phyloP scores from a whole-genome alignment of 92 coral and sea anemone species.

The Ricordea florida region DNA sequence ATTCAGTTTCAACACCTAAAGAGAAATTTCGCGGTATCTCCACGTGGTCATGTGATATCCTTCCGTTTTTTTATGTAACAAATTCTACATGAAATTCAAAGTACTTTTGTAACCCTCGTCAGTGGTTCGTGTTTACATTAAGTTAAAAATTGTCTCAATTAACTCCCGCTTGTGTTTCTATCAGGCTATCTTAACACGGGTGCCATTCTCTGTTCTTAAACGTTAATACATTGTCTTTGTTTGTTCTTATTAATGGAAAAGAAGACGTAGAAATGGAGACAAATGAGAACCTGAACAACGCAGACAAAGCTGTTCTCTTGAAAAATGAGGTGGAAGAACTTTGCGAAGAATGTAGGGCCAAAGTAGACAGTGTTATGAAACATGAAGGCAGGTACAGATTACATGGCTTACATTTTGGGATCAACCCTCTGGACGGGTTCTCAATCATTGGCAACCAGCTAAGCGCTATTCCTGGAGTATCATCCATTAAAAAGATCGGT shows the following conservation, averaged over 20 bases:
- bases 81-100: too few relatives aligned
- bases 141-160: too few relatives aligned
- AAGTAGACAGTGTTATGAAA: conserved; percentile 55
- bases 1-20: too few relatives aligned
- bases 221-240: not conserved
- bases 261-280: conserved; percentile 43
- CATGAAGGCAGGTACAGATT: conserved; percentile 66
- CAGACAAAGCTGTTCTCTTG: conserved; percentile 59
- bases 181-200: too few relatives aligned
- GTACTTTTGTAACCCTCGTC: too few relatives aligned
- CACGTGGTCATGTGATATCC: too few relatives aligned
- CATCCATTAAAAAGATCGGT: conserved; percentile 54
- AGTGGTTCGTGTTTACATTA: too few relatives aligned
- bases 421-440: conserved; percentile 55
- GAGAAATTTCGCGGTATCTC: too few relatives aligned
- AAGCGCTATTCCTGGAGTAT: conserved; percentile 67
- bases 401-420: conserved; percentile 19
- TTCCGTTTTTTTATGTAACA: too few relatives aligned
- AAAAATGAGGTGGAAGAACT: conserved; percentile 66
- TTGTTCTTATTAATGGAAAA: not conserved
- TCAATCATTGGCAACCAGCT: conserved; percentile 62
- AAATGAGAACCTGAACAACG: not conserved
- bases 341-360: conserved; percentile 66
- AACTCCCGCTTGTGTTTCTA: too few relatives aligned
- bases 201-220: not conserved